Conservation (phyloP, 1,140 invertebrate genomes). For the Hyposmocoma kahamanoa region DNA sequence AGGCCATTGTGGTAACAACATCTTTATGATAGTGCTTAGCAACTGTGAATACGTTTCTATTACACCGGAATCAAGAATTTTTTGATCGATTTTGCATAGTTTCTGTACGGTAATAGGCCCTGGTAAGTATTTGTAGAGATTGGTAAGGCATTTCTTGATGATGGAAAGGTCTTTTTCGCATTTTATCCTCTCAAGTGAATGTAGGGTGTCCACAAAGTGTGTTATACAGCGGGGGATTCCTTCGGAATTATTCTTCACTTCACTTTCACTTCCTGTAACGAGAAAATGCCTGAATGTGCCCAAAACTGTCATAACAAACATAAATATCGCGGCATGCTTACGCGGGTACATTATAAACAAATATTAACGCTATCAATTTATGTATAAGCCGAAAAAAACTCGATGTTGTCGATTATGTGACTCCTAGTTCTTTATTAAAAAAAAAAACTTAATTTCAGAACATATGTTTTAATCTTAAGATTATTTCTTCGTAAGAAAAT, state of each 20-base stretch:
- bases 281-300: slow-evolving; percentile 62
- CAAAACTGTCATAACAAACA: slow-evolving; percentile 34
- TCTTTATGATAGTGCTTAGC: slow-evolving; percentile 15
- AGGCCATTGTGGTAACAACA: slow-evolving; percentile 38
- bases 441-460: no score
- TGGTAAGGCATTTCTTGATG: slow-evolving; percentile 33
- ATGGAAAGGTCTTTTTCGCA: slow-evolving; percentile 52
- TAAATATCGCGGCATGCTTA: slow-evolving; percentile 11
- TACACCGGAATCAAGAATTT: slow-evolving; percentile 13
- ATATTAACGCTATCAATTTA: no score
- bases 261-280: slow-evolving; percentile 33
- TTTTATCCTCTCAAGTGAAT: slow-evolving; percentile 50
- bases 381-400: no score
- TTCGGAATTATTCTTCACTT: no score
- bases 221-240: slow-evolving; percentile 8
- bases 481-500: no score
- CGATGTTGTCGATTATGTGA: no score
- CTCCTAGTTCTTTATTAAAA: no score
- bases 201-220: slow-evolving; percentile 31
- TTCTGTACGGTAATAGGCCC: slow-evolving; percentile 78
- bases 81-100: slow-evolving; percentile 42
- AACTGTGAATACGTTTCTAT: slow-evolving; percentile 29
- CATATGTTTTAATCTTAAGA: no score
- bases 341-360: no score
- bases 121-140: slow-evolving; percentile 66